phyloP scores from a whole-genome alignment of 2,797 vertebrate genomes.

The Spinus pinus region DNA sequence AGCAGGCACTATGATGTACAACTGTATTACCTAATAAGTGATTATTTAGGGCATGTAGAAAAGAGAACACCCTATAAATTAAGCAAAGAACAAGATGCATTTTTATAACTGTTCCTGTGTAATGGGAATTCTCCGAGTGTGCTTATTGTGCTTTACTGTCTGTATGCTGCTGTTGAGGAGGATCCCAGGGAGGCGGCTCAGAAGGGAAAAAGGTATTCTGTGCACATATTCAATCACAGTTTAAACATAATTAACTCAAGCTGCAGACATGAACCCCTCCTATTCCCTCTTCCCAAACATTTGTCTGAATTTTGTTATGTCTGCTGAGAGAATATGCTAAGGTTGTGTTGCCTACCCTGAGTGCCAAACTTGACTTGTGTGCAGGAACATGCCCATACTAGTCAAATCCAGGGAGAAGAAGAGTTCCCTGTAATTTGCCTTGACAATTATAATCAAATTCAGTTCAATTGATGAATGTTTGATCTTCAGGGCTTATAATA shows the following conservation, averaged over 20 bases:
- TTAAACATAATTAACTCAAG: neutral
- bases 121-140: neutral
- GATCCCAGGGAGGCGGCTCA: neutral
- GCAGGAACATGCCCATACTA: neutral
- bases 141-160: neutral
- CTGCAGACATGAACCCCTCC: neutral
- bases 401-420: neutral
- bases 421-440: neutral
- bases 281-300: neutral
- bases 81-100: neutral
- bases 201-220: neutral
- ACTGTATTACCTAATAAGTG: neutral
- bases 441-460: neutral
- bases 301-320: neutral
- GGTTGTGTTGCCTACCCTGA: neutral
- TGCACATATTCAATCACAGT: neutral
- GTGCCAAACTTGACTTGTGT: neutral
- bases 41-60: constrained; percentile 18
- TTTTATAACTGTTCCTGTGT: neutral
- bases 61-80: neutral
- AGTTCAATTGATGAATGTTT: neutral
- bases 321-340: neutral
- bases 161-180: neutral
- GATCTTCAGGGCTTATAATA: constrained; percentile 25
- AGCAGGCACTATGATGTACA: neutral